Evolutionary conservation across 92 coral and sea anemone species (phyloP), one percentile per base, ranked within the genome.

Genomic region (Paragorgia papillata): DNA sequence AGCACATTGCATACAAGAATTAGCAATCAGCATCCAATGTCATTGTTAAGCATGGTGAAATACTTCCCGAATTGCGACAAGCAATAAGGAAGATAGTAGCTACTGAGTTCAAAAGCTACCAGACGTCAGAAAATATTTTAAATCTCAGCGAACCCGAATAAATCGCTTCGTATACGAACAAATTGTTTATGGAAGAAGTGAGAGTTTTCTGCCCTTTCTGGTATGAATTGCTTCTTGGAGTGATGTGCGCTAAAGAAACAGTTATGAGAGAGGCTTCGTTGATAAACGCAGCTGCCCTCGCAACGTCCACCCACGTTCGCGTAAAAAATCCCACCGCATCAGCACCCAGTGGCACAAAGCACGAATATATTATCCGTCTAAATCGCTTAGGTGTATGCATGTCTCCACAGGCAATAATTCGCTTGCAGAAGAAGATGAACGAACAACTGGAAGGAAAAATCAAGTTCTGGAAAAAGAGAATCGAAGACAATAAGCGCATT

Each of bases 351-450:
- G 87, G 90, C 12, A 54, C 62, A 7, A 70, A 57, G 46, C 69
- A 70, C 26, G 85, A 83, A 17, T 85, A 83, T 33, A 35, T 83
- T 44, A 57, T 79, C 0, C 69, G 85, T 13, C 46, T 87, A 5
- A 87, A 87, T 57, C 64, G 90, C n/a, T 32, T 83, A 15, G 87
- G 87, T 54, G 51, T 83, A 0, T 69, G 82, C 85, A 83, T 83
- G 85, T 87, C 87, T 9, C 87, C 85, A 26, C 68, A 79, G 43
- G 20, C 66, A 8, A 54, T 83, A 19, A 12, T 79, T 27, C 81
- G 80, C 7, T 24, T 32, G 2, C 90, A 86, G 53, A 20, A 33
- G 29, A 64, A 82, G 33, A 76, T 86, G 86, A 67, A 62, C 7
- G 27, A 55, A 9, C 70, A 56, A 22, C 61, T 83, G 29, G 58